Conservation (phyloP, 2,113 vertebrate genomes). For the Saimiri boliviensis region DNA sequence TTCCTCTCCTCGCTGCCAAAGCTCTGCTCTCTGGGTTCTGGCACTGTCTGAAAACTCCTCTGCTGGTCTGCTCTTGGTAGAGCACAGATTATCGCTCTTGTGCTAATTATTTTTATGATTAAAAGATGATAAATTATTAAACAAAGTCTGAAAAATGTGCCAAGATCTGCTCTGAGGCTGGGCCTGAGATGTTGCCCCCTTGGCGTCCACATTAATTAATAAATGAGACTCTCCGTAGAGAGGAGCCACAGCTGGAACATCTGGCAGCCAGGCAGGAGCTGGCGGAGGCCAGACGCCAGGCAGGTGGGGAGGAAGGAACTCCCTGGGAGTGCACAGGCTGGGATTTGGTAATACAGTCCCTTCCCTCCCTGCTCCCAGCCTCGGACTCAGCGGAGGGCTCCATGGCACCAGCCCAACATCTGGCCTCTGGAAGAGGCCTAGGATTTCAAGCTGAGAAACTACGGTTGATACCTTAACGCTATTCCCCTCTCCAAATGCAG, state of each 20-base stretch:
- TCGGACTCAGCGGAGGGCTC: neutral
- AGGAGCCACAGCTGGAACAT: slow-evolving; percentile 72
- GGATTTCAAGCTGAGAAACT: neutral
- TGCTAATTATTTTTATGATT: slow-evolving; percentile 83
- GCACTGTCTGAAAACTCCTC: slow-evolving; percentile 53
- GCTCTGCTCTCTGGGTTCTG: slow-evolving; percentile 32
- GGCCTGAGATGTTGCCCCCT: slow-evolving; percentile 75
- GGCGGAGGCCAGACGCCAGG: slow-evolving; percentile 66
- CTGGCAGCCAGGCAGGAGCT: slow-evolving; percentile 76
- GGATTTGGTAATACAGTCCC: neutral
- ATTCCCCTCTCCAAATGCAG: neutral
- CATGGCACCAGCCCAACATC: neutral
- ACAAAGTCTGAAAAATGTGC: slow-evolving; percentile 80
- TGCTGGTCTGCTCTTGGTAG: slow-evolving; percentile 64
- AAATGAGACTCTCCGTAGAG: slow-evolving; percentile 67
- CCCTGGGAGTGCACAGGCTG: slow-evolving; percentile 26
- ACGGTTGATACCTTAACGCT: neutral
- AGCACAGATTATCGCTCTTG: slow-evolving; percentile 73
- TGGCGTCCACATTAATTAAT: slow-evolving; percentile 77
- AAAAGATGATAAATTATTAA: slow-evolving; percentile 84
- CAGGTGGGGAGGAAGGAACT: slow-evolving; percentile 33
- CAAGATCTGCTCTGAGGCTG: slow-evolving; percentile 77
- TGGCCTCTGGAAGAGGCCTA: neutral
- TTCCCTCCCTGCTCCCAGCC: neutral
- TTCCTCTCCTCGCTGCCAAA: neutral